Base-by-base conservation (phyloP, 2,888 invertebrate species). In the Drosophila demipolita region DNA sequence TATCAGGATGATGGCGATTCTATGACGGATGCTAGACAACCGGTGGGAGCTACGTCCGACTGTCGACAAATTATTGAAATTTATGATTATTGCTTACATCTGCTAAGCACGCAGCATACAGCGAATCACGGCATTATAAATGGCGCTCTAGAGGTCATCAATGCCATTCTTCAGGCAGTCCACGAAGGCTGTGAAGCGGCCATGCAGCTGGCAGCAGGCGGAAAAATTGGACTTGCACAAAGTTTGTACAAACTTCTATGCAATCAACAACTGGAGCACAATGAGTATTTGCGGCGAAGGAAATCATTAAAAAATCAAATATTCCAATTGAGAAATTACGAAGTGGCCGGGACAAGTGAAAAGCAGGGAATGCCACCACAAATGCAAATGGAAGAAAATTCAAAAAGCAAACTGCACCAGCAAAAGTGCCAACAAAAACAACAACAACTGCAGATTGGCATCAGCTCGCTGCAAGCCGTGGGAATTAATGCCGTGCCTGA, bases 61-160 rank as follows among this genome's bases (percentile, higher is more conserved):
- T 85, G 90, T 66, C 91, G 88, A 67, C 92, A 93, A 91, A 91
- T 93, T 79, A 90, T 94, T 76, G 94, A 97, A 95, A 94, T 97
- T 38, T 97, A 96, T 92, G 96, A 97, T 92, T 94, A 97, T 66
- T 97, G 96, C 92, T 93, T 97, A 60, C 94, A 95, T 89, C 96
- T 96, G 93, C 94, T 95, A 66, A 94, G 94, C 53, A 95, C 96
- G 92, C 94, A 95, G 66, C 94, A 94, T 33, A 95, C 96, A 83
- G 93, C 94, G 9, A 97, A 98, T 93, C 98, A 98, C 93, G 98
- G 98, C 92, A 95, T 98, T 67, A 96, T 97, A 82, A 98, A 98
- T 90, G 96, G 97, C 1, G 95, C 98, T 23, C 94, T 99, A 91
- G 99, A 99, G 93, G 93, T 93, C 81, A 91, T 93, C 76, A 92